Evolutionary conservation across 2,797 vertebrate genomes (phyloP), one percentile per base, ranked within the genome.

Genomic region (Acanthopagrus latus): DNA sequence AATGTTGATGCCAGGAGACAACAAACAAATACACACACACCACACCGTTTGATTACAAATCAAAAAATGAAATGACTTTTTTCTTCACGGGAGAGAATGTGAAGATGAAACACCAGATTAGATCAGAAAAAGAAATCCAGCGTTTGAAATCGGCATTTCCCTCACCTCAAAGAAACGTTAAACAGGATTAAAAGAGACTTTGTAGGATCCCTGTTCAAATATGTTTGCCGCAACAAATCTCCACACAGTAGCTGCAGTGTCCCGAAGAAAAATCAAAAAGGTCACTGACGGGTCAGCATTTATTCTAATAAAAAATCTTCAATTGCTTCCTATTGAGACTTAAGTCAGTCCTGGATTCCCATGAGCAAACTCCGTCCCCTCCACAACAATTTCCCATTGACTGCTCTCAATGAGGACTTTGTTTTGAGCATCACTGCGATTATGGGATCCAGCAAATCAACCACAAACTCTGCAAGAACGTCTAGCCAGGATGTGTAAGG

Each of bases 351-450:
- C 66, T 60, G 74, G 80, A 87, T 88, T 93, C 90, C 91, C 91
- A 83, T 83, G 83, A 90, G 83, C 86, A 77, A 91, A 89, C 82
- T 71, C 69, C 2, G 9, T 74, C 74, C 66, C 71, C 52, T 75
- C 68, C 58, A 78, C 76, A 91, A 90, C 90, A 91, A 83, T 71
- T 89, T 88, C 86, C 87, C 84, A 91, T 89, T 90, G 81, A 89
- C 74, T 72, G 68, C 44, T n/a, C 63, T 91, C 89, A 93, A 93
- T 90, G 90, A 91, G 56, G 80, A 93, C 90, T 90, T 94, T 94
- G 90, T 94, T 84, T 83, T 86, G 86, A 81, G 88, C 79, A 89
- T 89, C 79, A 46, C 76, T 66, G 74, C 60, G 50, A 89, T 90
- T 88, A 85, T 71, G 79, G 51, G 77, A 88, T 84, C 74, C 85